Base-by-base conservation (phyloP, 1,140 invertebrate genomes). In the Drosophila lacteicornis region DNA sequence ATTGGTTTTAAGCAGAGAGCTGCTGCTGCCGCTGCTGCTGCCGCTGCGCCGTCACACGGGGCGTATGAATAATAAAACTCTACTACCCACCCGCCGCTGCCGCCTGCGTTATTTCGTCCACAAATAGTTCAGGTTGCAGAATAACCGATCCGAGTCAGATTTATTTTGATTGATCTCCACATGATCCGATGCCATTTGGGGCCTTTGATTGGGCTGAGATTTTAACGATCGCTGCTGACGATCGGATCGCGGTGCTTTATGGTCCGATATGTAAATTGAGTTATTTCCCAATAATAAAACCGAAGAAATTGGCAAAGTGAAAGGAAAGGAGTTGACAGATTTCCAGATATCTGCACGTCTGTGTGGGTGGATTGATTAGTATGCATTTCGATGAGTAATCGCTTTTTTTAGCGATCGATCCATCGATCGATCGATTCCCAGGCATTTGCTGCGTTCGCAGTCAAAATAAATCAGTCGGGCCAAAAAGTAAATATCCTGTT, bases 401-500 rank as follows among this genome's bases (percentile, higher is more conserved):
- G 65, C 6, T 78, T 77, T 78, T 60, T 59, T 50, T 69, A 53
- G 27, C 33, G 17, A 58, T 45, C 80, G 67, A 78, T 38, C 13
- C 19, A 58, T 58, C 57, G 59, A 70, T 68, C 49, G 84, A 70
- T 82, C 49, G 61, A 25, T 51, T 69, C 74, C 58, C 51, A 70
- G 51, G 40, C 65, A 79, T 87, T 67, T 68, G 84, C 84, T 83
- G 77, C 77, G 83, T 65, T 80, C 69, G 84, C 84, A 84, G 63
- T 63, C 76, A 69, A 87, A 87, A 87, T 84, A 90, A 87, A 87
- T 88, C 84, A 80, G 75, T 80, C 76, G 65, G 47, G 62, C 53
- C 63, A 46, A 46, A 88, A 88, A 87, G 80, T 88, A 88, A 90
- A 88, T 90, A 88, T 88, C 84, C 84, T 88, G 84, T 76, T 51